Conservation (phyloP, 2,888 invertebrate genomes). For the Sesia bembeciformis region DNA sequence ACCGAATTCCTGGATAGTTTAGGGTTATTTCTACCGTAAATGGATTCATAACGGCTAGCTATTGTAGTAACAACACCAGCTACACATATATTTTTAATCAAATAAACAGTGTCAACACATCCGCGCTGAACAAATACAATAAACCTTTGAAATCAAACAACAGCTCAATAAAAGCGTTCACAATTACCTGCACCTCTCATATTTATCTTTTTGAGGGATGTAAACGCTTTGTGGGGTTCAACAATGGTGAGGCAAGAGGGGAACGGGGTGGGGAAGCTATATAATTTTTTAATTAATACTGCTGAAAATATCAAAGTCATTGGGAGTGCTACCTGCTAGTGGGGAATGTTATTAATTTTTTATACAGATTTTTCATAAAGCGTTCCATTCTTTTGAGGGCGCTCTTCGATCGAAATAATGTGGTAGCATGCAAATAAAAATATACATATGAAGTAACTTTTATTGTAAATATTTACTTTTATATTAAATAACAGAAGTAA, state of each 20-base stretch:
- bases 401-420: background rate
- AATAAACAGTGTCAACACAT: too few species aligned
- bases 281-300: constrained; percentile 74
- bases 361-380: constrained; percentile 47
- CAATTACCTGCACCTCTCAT: constrained; percentile 65
- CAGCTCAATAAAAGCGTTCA: constrained; percentile 59
- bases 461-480: too few species aligned
- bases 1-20: too few species aligned
- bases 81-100: too few species aligned
- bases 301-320: constrained; percentile 73
- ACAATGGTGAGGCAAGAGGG: constrained; percentile 38
- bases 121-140: background rate
- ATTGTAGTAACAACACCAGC: too few species aligned
- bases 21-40: too few species aligned
- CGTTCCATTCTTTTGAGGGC: constrained; percentile 29
- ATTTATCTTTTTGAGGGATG: constrained; percentile 68
- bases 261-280: constrained; percentile 53
- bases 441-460: too few species aligned
- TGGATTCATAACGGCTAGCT: too few species aligned
- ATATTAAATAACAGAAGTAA: too few species aligned
- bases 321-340: constrained; percentile 45
- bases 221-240: constrained; percentile 47
- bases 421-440: too few species aligned
- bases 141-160: constrained; percentile 65
- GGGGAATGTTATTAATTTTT: constrained; percentile 53